Conservation (phyloP, 2,797 vertebrate species). For the Channa striata region DNA sequence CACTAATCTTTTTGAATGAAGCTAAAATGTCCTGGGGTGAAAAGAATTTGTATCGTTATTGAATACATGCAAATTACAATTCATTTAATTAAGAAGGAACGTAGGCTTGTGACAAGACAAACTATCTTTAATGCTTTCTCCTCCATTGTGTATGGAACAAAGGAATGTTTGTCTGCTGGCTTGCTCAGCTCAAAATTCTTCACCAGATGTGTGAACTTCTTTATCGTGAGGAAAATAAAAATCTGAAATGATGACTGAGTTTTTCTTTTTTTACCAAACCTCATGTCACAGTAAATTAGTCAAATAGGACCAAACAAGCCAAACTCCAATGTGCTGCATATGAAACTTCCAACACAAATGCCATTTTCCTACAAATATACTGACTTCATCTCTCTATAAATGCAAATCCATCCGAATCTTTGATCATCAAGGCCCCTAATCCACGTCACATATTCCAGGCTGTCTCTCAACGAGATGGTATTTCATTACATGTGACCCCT, state of each 20-base stretch:
- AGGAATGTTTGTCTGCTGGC: background rate
- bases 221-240: background rate
- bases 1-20: background rate
- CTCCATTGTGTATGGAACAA: background rate
- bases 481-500: background rate
- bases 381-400: background rate
- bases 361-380: background rate
- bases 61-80: background rate
- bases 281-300: background rate
- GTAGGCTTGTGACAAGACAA: background rate
- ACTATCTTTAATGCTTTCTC: background rate
- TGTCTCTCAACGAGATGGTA: background rate
- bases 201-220: background rate
- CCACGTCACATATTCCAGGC: background rate
- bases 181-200: background rate
- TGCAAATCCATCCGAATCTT: background rate
- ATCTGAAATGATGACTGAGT: background rate
- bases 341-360: background rate
- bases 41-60: background rate
- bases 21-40: background rate
- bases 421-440: background rate
- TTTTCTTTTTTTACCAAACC: background rate
- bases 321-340: background rate
- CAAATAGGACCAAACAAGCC: background rate
- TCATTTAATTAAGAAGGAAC: background rate